A percentile compares a stretch with the other conserved stretches of the same genome.
Evolutionary conservation across 2,888 invertebrate species (phyloP).

Genomic region (Pachydiplax longipennis): DNA sequence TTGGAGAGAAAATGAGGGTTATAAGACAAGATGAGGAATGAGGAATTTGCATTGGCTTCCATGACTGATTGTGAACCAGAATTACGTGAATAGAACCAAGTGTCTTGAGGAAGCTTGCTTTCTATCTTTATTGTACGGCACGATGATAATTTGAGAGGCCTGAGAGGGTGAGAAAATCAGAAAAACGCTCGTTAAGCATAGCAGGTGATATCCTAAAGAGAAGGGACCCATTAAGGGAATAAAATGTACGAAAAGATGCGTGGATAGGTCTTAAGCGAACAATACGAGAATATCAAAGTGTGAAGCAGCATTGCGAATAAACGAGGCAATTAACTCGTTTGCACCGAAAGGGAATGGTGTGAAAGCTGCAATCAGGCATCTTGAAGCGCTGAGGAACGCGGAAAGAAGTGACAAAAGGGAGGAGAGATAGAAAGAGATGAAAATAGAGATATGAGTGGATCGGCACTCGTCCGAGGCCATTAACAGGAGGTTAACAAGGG

Average conservation of each 20-base stretch:
- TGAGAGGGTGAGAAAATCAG: too few species aligned
- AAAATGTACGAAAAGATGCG: background rate
- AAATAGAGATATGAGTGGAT: background rate
- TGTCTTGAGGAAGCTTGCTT: too few species aligned
- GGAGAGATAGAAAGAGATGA: background rate
- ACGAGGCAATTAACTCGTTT: background rate
- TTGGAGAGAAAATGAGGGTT: too few species aligned
- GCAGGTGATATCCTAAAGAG: too few species aligned
- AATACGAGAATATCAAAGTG: background rate
- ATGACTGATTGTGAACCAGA: too few species aligned
- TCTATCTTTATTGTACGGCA: too few species aligned
- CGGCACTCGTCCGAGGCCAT: background rate
- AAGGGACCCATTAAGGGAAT: background rate
- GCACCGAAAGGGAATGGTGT: background rate
- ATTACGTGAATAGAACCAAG: too few species aligned
- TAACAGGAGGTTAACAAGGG: conserved; percentile 41
- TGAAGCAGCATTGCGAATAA: background rate
- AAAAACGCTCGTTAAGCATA: too few species aligned
- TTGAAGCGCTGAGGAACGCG: background rate
- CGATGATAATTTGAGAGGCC: too few species aligned
- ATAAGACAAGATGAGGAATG: too few species aligned
- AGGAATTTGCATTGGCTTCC: too few species aligned
- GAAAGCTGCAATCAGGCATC: background rate
- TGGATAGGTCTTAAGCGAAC: background rate
- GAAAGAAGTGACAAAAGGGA: background rate